These are phyloP conservation scores for Lasius fuliginosus DNA, from an alignment of 2,888 invertebrate species.

Conservation along the genomic window DNA sequence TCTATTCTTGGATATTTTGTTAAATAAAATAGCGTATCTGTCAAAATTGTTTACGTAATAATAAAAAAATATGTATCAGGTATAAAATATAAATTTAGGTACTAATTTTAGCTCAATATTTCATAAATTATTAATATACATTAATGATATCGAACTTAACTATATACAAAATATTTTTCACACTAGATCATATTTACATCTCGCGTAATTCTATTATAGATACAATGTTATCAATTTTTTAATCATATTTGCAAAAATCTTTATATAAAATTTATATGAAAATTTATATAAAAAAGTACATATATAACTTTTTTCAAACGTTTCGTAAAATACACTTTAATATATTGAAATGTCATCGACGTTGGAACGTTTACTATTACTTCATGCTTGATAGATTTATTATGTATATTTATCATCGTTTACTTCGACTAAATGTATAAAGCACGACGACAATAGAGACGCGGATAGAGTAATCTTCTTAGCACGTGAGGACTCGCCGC, in stretches of 20 bases:
- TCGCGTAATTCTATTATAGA: background rate
- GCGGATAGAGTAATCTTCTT: constrained; percentile 55
- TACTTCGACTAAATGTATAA: background rate
- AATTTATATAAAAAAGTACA: background rate
- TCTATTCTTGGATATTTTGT: background rate
- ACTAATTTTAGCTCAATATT: background rate
- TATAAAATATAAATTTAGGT: background rate
- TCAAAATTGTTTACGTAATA: background rate
- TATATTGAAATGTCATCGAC: background rate
- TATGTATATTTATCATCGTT: constrained; percentile 1
- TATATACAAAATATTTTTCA: background rate
- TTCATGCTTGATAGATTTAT: background rate
- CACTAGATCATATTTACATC: background rate
- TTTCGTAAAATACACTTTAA: background rate
- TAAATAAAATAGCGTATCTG: background rate
- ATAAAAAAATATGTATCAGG: background rate
- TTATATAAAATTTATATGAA: background rate
- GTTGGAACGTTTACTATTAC: background rate
- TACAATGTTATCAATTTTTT: background rate
- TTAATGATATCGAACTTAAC: background rate
- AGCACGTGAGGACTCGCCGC: constrained; percentile 60
- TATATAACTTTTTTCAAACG: background rate
- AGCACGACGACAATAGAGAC: constrained; percentile 1
- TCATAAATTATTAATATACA: background rate
- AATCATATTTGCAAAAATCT: background rate